Evolutionary conservation across 2,888 invertebrate species (phyloP).

Genomic region (Cordilura impudica): DNA sequence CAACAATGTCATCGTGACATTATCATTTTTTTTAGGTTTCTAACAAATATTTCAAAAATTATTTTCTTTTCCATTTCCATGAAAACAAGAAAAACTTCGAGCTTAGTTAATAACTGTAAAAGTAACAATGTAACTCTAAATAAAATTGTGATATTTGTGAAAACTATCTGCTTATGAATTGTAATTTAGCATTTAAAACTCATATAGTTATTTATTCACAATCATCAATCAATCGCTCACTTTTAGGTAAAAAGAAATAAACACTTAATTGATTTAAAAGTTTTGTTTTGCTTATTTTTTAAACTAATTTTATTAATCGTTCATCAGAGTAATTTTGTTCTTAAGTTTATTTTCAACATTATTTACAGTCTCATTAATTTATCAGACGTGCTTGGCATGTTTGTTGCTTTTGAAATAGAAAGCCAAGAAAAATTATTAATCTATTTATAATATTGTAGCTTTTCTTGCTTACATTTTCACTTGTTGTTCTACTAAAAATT

Average conservation of each 20-base stretch:
- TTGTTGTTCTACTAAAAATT: constrained; percentile 38
- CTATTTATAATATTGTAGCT: constrained; percentile 30
- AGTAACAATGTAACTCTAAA: too few relatives aligned
- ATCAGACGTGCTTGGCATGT: constrained; percentile 28
- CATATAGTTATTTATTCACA: too few relatives aligned
- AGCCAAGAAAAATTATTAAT: constrained; percentile 19
- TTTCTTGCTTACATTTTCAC: background rate
- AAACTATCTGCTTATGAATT: too few relatives aligned
- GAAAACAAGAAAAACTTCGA: background rate
- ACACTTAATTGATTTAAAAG: background rate
- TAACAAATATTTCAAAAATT: constrained; percentile 38
- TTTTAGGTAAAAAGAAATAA: background rate
- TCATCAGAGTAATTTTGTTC: constrained; percentile 1
- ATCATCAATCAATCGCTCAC: background rate
- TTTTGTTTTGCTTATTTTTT: background rate
- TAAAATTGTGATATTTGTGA: too few relatives aligned
- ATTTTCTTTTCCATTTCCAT: constrained; percentile 31
- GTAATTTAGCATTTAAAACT: background rate
- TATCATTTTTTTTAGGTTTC: background rate
- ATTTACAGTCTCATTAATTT: constrained; percentile 42
- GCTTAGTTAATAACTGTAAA: too few relatives aligned
- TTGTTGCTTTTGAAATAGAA: background rate
- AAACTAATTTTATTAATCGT: background rate
- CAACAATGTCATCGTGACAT: constrained; percentile 15
- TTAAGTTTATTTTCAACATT: constrained; percentile 11